Evolutionary conservation across 2,113 vertebrate genomes (phyloP).

Genomic region (Haemorhous mexicanus): DNA sequence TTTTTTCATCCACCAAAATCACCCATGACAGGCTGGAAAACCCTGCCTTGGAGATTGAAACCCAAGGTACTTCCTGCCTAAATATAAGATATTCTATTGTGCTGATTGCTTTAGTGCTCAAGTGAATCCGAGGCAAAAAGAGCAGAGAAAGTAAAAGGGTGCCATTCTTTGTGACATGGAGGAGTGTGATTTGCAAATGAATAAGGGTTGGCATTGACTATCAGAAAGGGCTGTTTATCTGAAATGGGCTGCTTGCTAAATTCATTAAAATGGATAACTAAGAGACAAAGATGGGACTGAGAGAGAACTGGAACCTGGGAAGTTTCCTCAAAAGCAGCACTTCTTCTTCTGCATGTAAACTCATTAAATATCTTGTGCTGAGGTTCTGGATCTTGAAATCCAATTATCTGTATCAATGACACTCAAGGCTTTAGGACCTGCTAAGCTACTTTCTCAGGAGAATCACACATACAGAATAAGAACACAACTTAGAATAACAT

Average conservation of each 20-base stretch:
- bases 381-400: constrained; percentile 43
- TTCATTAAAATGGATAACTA: neutral
- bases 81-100: neutral
- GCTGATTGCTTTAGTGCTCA: neutral
- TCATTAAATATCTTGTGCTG: constrained; percentile 38
- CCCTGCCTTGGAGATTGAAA: neutral
- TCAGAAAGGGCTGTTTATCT: constrained; percentile 16
- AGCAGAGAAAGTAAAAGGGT: neutral
- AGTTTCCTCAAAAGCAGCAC: constrained; percentile 3
- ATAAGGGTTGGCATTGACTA: neutral
- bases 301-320: neutral
- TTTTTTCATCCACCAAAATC: neutral
- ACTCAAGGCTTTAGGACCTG: neutral
- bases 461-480: neutral
- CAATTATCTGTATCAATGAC: constrained; percentile 47
- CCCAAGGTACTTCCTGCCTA: neutral
- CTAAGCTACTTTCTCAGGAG: constrained; percentile 2
- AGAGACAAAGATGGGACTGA: constrained; percentile 8
- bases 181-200: neutral
- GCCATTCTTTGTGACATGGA: neutral
- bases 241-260: constrained; percentile 4
- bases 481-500: neutral
- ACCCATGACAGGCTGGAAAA: neutral
- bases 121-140: neutral
- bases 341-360: constrained; percentile 43